A percentile compares a stretch with the other conserved stretches of the same genome.
phyloP scores from a whole-genome alignment of 2,888 invertebrate species.

The Chrysina gloriosa region DNA sequence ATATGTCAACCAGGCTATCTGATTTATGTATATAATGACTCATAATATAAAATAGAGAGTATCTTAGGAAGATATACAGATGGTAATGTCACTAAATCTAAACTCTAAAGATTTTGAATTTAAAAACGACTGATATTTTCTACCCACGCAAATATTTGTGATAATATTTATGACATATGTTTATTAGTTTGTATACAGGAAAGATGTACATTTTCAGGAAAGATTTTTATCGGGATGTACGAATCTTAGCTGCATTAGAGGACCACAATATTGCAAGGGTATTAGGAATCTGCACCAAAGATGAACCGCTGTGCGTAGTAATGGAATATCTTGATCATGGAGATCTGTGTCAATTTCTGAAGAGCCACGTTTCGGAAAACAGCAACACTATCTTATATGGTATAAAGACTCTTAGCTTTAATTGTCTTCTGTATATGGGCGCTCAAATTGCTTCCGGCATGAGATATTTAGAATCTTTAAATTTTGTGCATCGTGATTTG shows the following conservation, averaged over 20 bases:
- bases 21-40: too few relatives aligned
- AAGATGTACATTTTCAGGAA: constrained; percentile 69
- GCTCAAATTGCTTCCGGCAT: constrained; percentile 90
- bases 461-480: constrained; percentile 88
- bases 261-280: constrained; percentile 82
- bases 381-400: constrained; percentile 70
- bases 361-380: constrained; percentile 74
- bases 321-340: constrained; percentile 87
- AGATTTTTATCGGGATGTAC: constrained; percentile 89
- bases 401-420: constrained; percentile 75
- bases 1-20: too few relatives aligned
- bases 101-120: too few relatives aligned
- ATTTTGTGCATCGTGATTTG: constrained; percentile 91
- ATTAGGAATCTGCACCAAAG: constrained; percentile 78
- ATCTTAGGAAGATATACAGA: too few relatives aligned
- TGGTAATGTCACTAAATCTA: too few relatives aligned
- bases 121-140: too few relatives aligned
- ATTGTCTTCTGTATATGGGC: constrained; percentile 83
- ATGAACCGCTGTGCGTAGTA: constrained; percentile 83
- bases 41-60: too few relatives aligned
- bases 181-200: too few relatives aligned
- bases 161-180: too few relatives aligned
- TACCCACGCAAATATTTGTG: too few relatives aligned
- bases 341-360: constrained; percentile 84
- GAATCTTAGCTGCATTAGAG: constrained; percentile 84